Evolutionary conservation across 2,797 vertebrate genomes (phyloP).

Genomic region (Cygnus olor): DNA sequence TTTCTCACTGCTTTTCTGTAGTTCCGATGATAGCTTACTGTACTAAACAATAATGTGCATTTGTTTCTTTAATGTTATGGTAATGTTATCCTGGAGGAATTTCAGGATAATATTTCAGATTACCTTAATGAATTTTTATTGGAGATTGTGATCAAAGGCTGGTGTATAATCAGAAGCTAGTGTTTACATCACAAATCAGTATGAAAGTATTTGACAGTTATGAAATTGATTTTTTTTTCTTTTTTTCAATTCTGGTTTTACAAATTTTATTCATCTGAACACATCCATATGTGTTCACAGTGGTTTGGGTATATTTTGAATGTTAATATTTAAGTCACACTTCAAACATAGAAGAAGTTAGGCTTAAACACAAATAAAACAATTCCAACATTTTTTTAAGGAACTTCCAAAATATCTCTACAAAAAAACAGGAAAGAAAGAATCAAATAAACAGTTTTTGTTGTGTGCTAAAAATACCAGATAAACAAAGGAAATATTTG

Average conservation of each 20-base stretch:
- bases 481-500: neutral
- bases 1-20: neutral
- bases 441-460: neutral
- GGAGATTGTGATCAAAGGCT: neutral
- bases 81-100: neutral
- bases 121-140: neutral
- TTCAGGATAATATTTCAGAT: neutral
- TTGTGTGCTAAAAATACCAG: neutral
- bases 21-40: neutral
- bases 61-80: too few species aligned
- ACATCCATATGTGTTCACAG: neutral
- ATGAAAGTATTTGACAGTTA: neutral
- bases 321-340: neutral
- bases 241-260: constrained; percentile 21
- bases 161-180: constrained; percentile 28
- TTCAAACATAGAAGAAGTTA: neutral
- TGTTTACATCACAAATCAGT: neutral
- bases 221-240: neutral
- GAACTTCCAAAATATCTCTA: neutral
- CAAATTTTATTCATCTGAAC: neutral
- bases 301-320: neutral
- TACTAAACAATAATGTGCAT: neutral
- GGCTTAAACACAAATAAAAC: neutral
- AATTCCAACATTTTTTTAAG: neutral
- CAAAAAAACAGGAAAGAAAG: neutral